Conservation (phyloP, 2,888 invertebrate species). For the Druceiella hillmani region DNA sequence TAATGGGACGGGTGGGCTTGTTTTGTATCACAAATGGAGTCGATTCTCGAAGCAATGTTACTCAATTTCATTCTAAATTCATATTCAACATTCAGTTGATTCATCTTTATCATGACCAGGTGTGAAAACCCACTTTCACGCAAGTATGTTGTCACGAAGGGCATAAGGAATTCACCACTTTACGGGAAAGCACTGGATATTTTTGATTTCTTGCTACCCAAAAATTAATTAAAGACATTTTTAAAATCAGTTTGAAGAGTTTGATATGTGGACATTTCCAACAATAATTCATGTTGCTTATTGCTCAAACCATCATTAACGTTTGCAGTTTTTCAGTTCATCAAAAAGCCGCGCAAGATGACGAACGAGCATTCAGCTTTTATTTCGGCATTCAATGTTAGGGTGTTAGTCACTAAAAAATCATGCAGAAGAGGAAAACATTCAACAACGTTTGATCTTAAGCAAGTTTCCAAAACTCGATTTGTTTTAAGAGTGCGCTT, state of each 20-base stretch:
- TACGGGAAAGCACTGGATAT: neutral
- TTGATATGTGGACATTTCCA: no score
- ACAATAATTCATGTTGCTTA: neutral
- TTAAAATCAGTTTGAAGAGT: neutral
- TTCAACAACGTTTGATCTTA: conserved; percentile 9
- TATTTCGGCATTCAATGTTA: conserved; percentile 4
- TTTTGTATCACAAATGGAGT: neutral
- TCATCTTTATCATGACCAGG: neutral
- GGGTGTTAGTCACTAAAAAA: conserved; percentile 3
- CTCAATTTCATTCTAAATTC: neutral
- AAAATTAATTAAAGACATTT: neutral
- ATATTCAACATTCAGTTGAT: neutral
- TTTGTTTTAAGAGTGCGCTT: conserved; percentile 3
- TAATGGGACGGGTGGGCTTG: neutral
- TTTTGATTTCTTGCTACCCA: neutral
- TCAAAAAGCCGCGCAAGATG: no score
- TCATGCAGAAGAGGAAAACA: conserved; percentile 1
- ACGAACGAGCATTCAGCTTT: no score
- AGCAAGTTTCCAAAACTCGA: conserved; percentile 5
- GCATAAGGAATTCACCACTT: no score
- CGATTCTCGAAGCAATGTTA: neutral
- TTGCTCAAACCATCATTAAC: neutral
- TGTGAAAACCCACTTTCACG: neutral
- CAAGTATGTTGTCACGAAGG: no score
- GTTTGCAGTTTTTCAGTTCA: conserved; percentile 20